A percentile compares a stretch with the other conserved stretches of the same genome.
Conservation (phyloP, 2,113 vertebrate genomes). For the Sapajus apella region DNA sequence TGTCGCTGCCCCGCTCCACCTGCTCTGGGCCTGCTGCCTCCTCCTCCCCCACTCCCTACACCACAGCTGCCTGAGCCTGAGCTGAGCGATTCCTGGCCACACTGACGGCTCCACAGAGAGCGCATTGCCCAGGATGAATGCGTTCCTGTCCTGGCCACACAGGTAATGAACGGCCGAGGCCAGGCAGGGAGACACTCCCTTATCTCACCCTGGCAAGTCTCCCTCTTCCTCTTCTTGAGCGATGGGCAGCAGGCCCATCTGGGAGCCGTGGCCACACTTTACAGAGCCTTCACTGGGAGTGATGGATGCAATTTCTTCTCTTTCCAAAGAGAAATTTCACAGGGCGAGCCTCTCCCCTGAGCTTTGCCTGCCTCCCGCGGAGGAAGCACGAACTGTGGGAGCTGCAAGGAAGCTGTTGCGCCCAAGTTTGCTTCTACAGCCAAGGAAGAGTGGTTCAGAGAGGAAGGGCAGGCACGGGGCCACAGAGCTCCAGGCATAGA, state of each 20-base stretch:
- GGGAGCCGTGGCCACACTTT: not conserved
- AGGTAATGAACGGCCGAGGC: not conserved
- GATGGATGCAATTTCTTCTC: not conserved
- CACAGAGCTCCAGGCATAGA: not conserved
- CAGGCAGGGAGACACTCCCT: not conserved
- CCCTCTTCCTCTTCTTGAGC: conserved; percentile 38
- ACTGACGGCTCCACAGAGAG: not conserved
- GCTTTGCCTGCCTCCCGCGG: not conserved
- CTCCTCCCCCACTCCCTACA: fast-evolving
- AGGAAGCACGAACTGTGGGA: not conserved
- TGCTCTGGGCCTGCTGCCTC: not conserved
- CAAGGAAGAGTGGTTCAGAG: not conserved
- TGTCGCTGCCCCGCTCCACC: too few relatives aligned
- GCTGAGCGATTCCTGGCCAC: not conserved
- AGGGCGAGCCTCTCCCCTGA: not conserved
- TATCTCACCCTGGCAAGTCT: conserved; percentile 36
- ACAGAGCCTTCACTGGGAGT: not conserved
- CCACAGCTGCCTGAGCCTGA: not conserved
- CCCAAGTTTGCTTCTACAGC: not conserved
- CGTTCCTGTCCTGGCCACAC: not conserved
- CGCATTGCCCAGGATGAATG: not conserved
- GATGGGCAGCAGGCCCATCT: not conserved
- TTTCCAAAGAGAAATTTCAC: not conserved
- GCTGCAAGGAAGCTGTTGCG: not conserved
- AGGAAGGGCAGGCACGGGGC: fast-evolving